A percentile compares a stretch with the other conserved stretches of the same genome.
phyloP scores from a whole-genome alignment of 2,797 vertebrate species.

The Alauda arvensis region DNA sequence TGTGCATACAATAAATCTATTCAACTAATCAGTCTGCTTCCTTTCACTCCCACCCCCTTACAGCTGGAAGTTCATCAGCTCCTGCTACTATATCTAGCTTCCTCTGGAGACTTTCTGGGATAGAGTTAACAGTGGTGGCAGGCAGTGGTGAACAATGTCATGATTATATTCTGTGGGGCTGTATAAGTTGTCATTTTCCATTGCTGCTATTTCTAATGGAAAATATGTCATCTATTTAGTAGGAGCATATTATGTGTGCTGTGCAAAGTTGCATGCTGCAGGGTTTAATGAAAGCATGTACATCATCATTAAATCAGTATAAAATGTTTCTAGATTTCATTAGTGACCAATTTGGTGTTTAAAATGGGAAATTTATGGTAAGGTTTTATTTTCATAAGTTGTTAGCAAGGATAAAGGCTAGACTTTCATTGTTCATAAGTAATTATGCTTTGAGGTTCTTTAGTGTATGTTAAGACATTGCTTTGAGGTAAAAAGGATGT shows the following conservation, averaged over 20 bases:
- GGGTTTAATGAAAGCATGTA: not conserved
- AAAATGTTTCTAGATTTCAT: not conserved
- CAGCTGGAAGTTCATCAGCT: constrained; percentile 28
- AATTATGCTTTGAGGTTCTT: not conserved
- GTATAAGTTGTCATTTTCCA: constrained; percentile 44
- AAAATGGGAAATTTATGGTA: not conserved
- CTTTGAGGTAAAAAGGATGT: not conserved
- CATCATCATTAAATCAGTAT: not conserved
- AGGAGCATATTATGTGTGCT: not conserved
- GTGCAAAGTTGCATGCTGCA: not conserved
- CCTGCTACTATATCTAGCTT: constrained; percentile 7
- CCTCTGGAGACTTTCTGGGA: constrained; percentile 21
- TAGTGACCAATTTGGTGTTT: not conserved
- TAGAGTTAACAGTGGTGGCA: constrained; percentile 17
- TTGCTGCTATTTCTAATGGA: constrained; percentile 25
- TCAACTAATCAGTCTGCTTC: not conserved
- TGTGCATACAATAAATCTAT: constrained; percentile 19
- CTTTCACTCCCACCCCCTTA: constrained; percentile 27
- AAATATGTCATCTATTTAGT: constrained; percentile 14
- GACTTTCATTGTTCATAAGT: not conserved
- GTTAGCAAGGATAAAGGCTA: not conserved
- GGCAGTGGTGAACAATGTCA: not conserved
- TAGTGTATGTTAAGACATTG: not conserved
- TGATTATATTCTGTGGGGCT: constrained; percentile 7
- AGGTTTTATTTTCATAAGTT: not conserved